These are phyloP conservation scores for Drosophila paulistorum DNA, from an alignment of 1,140 invertebrate species.

Conservation along the genomic window DNA sequence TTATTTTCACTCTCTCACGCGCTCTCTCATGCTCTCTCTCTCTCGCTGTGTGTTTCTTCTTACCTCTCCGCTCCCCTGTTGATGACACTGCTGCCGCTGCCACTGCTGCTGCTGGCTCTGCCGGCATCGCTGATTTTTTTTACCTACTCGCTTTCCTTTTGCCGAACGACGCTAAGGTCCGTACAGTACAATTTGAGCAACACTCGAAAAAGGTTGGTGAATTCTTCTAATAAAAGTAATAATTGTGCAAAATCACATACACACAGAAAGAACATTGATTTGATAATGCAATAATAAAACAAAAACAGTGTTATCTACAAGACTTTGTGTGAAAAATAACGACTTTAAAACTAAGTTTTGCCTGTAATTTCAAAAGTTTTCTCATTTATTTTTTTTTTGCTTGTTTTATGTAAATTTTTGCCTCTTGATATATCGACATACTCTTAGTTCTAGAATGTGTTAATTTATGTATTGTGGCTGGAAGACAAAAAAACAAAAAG, in stretches of 20 bases:
- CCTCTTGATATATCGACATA: too few species aligned
- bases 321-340: background rate
- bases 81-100: constrained; percentile 16
- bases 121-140: constrained; percentile 20
- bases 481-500: background rate
- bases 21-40: constrained; percentile 23
- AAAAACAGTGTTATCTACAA: background rate
- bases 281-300: background rate
- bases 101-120: background rate
- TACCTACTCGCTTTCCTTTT: constrained; percentile 53
- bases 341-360: background rate
- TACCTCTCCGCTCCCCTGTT: background rate
- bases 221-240: constrained; percentile 9
- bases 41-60: constrained; percentile 7
- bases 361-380: too few species aligned
- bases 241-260: constrained; percentile 32
- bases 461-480: background rate
- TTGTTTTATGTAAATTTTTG: too few species aligned
- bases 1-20: constrained; percentile 43
- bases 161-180: constrained; percentile 26
- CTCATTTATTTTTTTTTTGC: too few species aligned
- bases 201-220: constrained; percentile 67
- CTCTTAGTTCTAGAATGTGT: too few species aligned
- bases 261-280: constrained; percentile 1
- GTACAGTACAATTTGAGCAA: constrained; percentile 73